A percentile compares a stretch with the other conserved stretches of the same genome.
Evolutionary conservation across 2,113 vertebrate species (phyloP).

Genomic region (Chauna torquata): DNA sequence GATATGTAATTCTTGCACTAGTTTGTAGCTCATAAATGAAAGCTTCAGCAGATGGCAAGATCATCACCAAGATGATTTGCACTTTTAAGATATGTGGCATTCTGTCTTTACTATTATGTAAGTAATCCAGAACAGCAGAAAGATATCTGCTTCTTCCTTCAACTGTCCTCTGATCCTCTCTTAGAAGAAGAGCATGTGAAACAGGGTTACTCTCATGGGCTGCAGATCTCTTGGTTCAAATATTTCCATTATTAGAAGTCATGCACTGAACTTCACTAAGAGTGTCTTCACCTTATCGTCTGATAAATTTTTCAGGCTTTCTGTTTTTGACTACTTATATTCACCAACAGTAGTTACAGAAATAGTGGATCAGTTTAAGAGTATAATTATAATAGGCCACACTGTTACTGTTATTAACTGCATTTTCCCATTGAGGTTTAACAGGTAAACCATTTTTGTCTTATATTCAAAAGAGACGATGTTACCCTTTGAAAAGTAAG

Average conservation of each 20-base stretch:
- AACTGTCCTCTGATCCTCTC: neutral
- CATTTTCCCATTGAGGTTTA: neutral
- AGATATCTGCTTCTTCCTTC: neutral
- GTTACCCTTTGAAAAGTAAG: neutral
- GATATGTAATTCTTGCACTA: neutral
- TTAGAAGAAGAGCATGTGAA: neutral
- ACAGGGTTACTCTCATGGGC: neutral
- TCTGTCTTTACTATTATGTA: neutral
- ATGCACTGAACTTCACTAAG: neutral
- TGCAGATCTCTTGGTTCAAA: neutral
- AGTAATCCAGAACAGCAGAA: neutral
- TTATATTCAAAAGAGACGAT: neutral
- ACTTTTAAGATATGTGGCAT: neutral
- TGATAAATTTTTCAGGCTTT: neutral
- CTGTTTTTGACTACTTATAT: neutral
- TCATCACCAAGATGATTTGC: neutral
- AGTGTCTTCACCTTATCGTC: neutral
- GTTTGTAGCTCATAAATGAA: neutral
- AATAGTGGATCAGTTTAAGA: neutral
- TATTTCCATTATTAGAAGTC: neutral
- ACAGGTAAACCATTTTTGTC: neutral
- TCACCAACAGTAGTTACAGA: neutral
- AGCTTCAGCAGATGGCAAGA: slow-evolving; percentile 24
- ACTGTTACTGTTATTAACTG: neutral
- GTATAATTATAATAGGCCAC: neutral